phyloP scores from a whole-genome alignment of 2,888 invertebrate species.

The Rhyacophila evoluta region DNA sequence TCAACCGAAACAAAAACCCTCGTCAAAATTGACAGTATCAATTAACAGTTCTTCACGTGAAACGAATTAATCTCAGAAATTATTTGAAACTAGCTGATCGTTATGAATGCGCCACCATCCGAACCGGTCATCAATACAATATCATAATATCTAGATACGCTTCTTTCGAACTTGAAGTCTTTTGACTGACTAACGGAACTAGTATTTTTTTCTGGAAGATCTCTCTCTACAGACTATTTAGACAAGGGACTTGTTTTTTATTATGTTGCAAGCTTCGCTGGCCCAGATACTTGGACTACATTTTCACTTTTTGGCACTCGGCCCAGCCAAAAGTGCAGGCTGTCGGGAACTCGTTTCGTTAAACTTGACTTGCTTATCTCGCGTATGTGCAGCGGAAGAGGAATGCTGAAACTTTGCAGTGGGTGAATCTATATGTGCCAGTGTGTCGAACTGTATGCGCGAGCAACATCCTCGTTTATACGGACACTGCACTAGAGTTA shows the following conservation, averaged over 20 bases:
- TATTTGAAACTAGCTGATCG: no score
- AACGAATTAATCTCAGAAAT: no score
- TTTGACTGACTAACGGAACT: neutral
- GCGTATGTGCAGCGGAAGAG: conserved; percentile 6
- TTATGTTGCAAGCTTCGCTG: neutral
- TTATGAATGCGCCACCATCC: no score
- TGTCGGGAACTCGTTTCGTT: neutral
- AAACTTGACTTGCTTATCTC: conserved; percentile 7
- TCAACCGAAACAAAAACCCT: no score
- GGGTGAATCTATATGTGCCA: neutral
- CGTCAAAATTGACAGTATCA: no score
- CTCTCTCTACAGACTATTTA: neutral
- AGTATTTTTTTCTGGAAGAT: neutral
- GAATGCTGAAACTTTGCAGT: neutral
- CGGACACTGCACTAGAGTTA: no score
- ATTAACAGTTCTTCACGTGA: no score
- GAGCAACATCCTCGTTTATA: neutral
- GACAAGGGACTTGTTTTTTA: neutral
- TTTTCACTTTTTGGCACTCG: conserved; percentile 50
- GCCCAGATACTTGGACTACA: conserved; percentile 45
- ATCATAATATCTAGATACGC: neutral
- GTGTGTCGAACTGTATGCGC: neutral
- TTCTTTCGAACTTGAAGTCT: neutral
- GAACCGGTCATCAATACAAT: neutral
- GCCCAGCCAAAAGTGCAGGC: conserved; percentile 7